Evolutionary conservation across 2,888 invertebrate genomes (phyloP).

Genomic region (Rhodophaea formosa): DNA sequence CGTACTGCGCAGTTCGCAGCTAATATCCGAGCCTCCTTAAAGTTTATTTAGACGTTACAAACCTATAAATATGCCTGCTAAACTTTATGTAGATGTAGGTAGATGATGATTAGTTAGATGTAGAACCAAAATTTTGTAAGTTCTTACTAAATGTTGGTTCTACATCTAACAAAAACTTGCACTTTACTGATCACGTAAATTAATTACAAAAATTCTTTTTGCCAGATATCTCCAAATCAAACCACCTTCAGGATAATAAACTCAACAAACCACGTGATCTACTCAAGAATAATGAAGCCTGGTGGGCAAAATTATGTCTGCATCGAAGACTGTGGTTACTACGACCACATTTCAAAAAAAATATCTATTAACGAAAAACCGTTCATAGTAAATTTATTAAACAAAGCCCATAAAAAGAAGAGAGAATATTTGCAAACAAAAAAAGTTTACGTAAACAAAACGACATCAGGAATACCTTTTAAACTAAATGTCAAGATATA

Average conservation of each 20-base stretch:
- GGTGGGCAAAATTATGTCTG: conserved; percentile 49
- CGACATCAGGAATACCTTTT: not conserved
- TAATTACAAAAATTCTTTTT: too few species aligned
- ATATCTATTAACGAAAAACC: conserved; percentile 38
- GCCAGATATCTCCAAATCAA: conserved; percentile 45
- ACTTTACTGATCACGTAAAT: not conserved
- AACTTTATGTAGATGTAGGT: too few species aligned
- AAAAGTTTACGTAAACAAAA: not conserved
- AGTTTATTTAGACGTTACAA: too few species aligned
- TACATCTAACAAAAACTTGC: too few species aligned
- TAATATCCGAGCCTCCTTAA: too few species aligned
- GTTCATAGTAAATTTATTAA: conserved; percentile 32
- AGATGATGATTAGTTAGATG: too few species aligned
- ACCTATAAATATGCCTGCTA: too few species aligned
- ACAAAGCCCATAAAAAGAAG: conserved; percentile 30
- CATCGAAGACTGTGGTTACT: conserved; percentile 45
- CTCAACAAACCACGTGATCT: conserved; percentile 47
- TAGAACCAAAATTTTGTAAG: too few species aligned
- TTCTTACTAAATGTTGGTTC: too few species aligned
- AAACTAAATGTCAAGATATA: not conserved
- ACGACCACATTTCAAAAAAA: conserved; percentile 36
- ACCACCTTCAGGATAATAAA: conserved; percentile 54
- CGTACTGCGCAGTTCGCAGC: too few species aligned
- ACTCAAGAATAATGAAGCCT: conserved; percentile 59
- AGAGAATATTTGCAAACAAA: conserved; percentile 25